These are phyloP conservation scores for Oscarella lobularis DNA, from an alignment of 37 sponge, comb jelly and placozoan species.

Conservation along the genomic window DNA sequence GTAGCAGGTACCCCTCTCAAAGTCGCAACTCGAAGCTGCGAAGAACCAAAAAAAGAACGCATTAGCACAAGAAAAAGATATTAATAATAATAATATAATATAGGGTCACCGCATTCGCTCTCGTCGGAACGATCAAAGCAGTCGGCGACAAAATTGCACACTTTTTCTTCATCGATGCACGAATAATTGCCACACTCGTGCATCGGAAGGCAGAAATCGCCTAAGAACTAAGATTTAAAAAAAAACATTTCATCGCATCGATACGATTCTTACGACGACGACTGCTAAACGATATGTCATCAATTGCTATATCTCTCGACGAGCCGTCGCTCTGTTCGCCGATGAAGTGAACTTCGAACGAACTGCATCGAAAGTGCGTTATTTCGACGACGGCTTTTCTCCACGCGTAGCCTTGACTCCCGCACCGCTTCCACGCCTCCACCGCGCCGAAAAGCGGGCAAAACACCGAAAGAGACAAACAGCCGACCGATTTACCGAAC, in stretches of 20 bases:
- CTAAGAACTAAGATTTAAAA: too few relatives aligned
- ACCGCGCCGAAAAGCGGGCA: neutral
- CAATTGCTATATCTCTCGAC: neutral
- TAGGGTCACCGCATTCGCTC: neutral
- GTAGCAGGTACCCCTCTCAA: neutral
- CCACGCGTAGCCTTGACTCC: neutral
- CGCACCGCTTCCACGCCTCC: neutral
- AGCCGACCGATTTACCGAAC: neutral
- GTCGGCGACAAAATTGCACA: neutral
- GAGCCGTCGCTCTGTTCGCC: neutral
- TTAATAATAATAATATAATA: neutral
- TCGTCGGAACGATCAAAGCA: neutral
- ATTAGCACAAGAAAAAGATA: neutral
- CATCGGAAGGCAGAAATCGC: too few relatives aligned
- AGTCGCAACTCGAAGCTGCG: neutral
- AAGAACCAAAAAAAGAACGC: neutral
- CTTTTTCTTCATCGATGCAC: neutral
- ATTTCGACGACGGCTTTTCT: neutral
- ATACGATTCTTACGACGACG: neutral
- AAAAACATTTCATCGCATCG: too few relatives aligned
- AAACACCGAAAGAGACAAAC: neutral
- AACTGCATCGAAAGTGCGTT: neutral
- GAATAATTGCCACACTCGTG: neutral
- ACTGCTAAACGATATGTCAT: neutral
- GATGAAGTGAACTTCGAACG: neutral